Percentiles rank a stretch among this genome's conserved stretches.
Conservation (phyloP, 2,113 vertebrate genomes). For the Agelaius tricolor region DNA sequence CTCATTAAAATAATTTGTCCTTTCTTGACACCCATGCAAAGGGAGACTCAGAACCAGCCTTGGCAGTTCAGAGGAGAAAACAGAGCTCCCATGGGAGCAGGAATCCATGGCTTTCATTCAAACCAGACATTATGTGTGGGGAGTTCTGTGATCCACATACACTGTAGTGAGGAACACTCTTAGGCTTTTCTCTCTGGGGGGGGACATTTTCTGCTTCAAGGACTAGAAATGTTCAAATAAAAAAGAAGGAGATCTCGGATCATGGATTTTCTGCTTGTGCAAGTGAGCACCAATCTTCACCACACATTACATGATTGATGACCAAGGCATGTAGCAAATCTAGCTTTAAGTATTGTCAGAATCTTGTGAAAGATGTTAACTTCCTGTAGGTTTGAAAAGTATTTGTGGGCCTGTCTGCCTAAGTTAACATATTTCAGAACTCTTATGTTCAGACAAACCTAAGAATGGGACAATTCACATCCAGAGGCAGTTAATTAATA, state of each 20-base stretch:
- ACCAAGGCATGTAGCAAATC: not conserved
- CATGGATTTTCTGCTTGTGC: not conserved
- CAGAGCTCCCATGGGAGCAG: not conserved
- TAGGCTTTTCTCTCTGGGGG: not conserved
- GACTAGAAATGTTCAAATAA: not conserved
- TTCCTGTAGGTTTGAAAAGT: not conserved
- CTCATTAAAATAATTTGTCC: not conserved
- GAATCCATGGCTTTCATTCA: not conserved
- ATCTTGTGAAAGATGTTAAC: not conserved
- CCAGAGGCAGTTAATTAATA: not conserved
- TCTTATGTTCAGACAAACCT: not conserved
- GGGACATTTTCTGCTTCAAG: not conserved
- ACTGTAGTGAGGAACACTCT: not conserved
- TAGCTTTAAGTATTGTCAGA: not conserved
- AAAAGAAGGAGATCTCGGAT: not conserved
- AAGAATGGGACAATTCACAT: not conserved
- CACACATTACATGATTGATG: not conserved
- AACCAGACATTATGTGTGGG: not conserved
- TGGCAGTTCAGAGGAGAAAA: not conserved
- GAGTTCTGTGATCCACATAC: not conserved
- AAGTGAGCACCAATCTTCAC: not conserved
- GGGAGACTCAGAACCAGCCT: not conserved
- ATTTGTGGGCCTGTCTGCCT: not conserved
- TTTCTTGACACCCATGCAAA: not conserved
- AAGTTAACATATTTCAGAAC: not conserved